Conservation (phyloP, 2,113 vertebrate genomes). For the Myocastor coypus region DNA sequence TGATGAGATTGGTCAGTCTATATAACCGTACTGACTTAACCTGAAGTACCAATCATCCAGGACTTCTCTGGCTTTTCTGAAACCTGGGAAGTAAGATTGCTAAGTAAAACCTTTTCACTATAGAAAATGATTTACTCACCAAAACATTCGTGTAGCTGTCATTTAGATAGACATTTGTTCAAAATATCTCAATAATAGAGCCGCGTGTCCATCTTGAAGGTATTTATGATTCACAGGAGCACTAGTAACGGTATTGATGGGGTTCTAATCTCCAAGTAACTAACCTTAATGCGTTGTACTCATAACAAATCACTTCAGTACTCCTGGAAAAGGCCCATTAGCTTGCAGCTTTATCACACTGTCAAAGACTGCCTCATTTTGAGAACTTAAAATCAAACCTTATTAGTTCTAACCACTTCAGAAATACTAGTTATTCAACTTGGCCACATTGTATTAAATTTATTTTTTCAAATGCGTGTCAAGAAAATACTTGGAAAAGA, state of each 20-base stretch:
- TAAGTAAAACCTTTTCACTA: slow-evolving; percentile 33
- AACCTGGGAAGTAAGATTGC: slow-evolving; percentile 8
- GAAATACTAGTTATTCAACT: slow-evolving; percentile 67
- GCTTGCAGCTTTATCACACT: slow-evolving; percentile 54
- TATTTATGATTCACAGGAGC: slow-evolving; percentile 48
- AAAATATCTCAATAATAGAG: slow-evolving; percentile 55
- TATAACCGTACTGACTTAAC: slow-evolving; percentile 43
- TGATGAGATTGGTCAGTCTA: not conserved
- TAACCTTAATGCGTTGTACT: slow-evolving; percentile 54
- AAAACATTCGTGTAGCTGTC: slow-evolving; percentile 60
- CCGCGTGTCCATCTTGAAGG: slow-evolving; percentile 50
- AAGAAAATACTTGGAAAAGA: slow-evolving; percentile 61
- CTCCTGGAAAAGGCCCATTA: slow-evolving; percentile 42
- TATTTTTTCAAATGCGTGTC: slow-evolving; percentile 59
- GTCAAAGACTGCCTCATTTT: slow-evolving; percentile 66
- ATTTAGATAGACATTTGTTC: slow-evolving; percentile 55
- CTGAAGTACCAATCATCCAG: slow-evolving; percentile 29
- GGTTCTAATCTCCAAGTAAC: slow-evolving; percentile 50
- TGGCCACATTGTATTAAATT: slow-evolving; percentile 49
- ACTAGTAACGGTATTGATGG: slow-evolving; percentile 56
- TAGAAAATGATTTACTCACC: slow-evolving; percentile 42
- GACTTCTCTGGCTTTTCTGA: slow-evolving; percentile 41
- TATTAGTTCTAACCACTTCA: slow-evolving; percentile 57
- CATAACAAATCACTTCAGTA: slow-evolving; percentile 17
- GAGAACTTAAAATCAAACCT: slow-evolving; percentile 62